A percentile compares a stretch with the other conserved stretches of the same genome.
These are phyloP conservation scores for Notamacropus eugenii DNA, from an alignment of 2,797 vertebrate genomes.

Conservation along the genomic window DNA sequence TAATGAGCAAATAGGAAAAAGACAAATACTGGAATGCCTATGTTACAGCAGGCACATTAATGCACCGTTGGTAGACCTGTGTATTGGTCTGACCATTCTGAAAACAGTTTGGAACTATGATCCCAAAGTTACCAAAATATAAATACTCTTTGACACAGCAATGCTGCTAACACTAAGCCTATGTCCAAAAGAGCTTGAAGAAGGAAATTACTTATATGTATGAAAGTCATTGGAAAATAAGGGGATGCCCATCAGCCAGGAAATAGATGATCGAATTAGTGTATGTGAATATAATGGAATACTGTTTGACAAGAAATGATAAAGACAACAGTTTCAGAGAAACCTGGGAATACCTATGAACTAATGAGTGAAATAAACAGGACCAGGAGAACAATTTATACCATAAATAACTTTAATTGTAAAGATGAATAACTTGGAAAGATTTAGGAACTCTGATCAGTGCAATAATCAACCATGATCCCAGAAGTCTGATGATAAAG, in stretches of 20 bases:
- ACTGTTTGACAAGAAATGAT: not conserved
- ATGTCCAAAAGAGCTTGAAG: not conserved
- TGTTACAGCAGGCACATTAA: not conserved
- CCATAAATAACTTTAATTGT: not conserved
- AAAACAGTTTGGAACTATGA: not conserved
- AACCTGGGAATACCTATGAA: not conserved
- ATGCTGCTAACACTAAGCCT: not conserved
- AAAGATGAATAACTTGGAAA: not conserved
- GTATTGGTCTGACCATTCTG: not conserved
- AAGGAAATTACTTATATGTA: not conserved
- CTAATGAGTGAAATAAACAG: not conserved
- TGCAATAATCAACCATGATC: no score
- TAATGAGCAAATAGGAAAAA: not conserved
- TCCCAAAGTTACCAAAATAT: not conserved
- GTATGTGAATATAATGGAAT: not conserved
- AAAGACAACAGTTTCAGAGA: not conserved
- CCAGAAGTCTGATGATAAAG: not conserved
- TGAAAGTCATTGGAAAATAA: not conserved
- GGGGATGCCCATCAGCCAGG: not conserved
- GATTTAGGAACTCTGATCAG: not conserved
- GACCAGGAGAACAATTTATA: not conserved
- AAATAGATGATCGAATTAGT: not conserved
- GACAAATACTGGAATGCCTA: not conserved
- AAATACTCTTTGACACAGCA: not conserved
- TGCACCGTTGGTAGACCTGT: not conserved